Percentiles rank a stretch among this genome's conserved stretches.
Conservation (phyloP, 2,113 vertebrate species). For the Crotalus horridus region DNA sequence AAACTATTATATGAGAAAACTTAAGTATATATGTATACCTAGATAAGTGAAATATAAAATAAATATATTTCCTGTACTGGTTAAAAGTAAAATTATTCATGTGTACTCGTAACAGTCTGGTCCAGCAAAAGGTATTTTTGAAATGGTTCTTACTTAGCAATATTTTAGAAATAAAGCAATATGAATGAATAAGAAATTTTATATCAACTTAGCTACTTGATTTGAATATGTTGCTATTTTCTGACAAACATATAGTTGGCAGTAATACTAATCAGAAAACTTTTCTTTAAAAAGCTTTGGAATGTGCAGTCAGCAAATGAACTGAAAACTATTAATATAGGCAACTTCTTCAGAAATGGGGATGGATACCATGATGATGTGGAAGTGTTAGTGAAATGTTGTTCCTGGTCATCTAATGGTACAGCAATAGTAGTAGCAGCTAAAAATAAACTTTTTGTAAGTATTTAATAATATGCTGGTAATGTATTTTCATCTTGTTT, state of each 20-base stretch:
- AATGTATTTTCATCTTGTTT: background rate
- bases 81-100: background rate
- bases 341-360: constrained; percentile 67
- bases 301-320: constrained; percentile 79
- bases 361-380: constrained; percentile 73
- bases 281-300: constrained; percentile 79
- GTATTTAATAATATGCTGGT: constrained; percentile 41
- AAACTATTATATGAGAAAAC: background rate
- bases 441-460: constrained; percentile 85
- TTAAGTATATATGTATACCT: background rate
- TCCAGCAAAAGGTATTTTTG: background rate
- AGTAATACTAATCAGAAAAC: background rate
- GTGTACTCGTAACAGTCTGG: background rate
- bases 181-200: background rate
- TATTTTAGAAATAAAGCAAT: background rate
- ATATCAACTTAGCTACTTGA: background rate
- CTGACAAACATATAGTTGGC: background rate
- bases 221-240: background rate
- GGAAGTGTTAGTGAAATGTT: constrained; percentile 82
- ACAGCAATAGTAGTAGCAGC: constrained; percentile 79
- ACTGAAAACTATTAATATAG: constrained; percentile 80
- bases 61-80: background rate
- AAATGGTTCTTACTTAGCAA: background rate
- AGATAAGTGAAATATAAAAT: background rate
- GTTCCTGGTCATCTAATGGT: constrained; percentile 85